A percentile compares a stretch with the other conserved stretches of the same genome.
Conservation (phyloP, 2,888 invertebrate species). For the Acheta domesticus region DNA sequence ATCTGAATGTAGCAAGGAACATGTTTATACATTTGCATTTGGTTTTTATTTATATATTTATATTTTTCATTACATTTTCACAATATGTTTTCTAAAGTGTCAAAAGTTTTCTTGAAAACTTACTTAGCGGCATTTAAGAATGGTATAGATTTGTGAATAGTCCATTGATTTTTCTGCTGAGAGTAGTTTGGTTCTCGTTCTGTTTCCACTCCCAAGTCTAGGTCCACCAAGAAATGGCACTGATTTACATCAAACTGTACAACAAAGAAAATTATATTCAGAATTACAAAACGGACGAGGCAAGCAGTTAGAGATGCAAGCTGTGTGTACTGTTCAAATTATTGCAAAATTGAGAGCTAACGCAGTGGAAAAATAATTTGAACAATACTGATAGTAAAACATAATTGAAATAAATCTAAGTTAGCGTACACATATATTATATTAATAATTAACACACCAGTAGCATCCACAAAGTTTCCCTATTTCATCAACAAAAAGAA, state of each 20-base stretch:
- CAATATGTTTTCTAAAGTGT: background rate
- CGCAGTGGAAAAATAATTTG: too few species aligned
- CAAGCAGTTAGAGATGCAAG: too few species aligned
- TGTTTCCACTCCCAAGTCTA: constrained; percentile 66
- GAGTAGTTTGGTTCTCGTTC: constrained; percentile 76
- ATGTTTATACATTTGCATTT: constrained; percentile 22
- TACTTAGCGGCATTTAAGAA: constrained; percentile 70
- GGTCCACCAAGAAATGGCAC: constrained; percentile 84
- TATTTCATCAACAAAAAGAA: too few species aligned
- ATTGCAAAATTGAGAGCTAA: too few species aligned
- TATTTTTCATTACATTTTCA: background rate
- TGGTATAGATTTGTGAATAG: constrained; percentile 63
- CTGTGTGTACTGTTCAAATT: too few species aligned
- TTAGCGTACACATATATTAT: too few species aligned
- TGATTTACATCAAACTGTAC: constrained; percentile 68
- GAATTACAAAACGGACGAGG: background rate
- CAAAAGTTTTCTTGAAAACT: constrained; percentile 36
- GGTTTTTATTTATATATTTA: background rate
- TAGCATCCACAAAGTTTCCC: too few species aligned
- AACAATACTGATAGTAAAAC: too few species aligned
- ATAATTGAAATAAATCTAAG: too few species aligned
- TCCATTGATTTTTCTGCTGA: constrained; percentile 65
- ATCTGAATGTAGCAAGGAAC: background rate
- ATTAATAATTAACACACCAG: too few species aligned
- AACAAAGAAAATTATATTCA: constrained; percentile 40